Percentiles rank a stretch among this genome's conserved stretches.
Evolutionary conservation across 2,888 invertebrate species (phyloP).

Genomic region (Hofmannophila pseudospretella): DNA sequence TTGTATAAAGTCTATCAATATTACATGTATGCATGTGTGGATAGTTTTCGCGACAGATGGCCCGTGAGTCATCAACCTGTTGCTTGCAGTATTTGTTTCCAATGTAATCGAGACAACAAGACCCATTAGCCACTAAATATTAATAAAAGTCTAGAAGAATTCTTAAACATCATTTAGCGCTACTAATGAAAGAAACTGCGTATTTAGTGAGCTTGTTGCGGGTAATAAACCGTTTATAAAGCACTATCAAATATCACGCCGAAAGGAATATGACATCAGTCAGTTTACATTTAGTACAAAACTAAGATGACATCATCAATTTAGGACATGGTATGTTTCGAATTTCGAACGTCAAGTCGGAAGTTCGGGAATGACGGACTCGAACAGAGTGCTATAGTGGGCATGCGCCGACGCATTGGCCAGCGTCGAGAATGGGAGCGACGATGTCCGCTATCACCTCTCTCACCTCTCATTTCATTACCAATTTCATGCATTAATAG

Average conservation of each 20-base stretch:
- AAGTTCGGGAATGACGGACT: too few relatives aligned
- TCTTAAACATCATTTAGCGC: slow-evolving; percentile 10
- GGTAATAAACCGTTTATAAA: slow-evolving; percentile 36
- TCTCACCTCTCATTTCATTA: slow-evolving; percentile 37
- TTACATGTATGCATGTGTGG: slow-evolving; percentile 60
- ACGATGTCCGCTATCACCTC: slow-evolving; percentile 22
- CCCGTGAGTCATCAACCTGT: slow-evolving; percentile 70
- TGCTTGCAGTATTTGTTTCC: slow-evolving; percentile 45
- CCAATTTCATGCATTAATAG: slow-evolving; percentile 33
- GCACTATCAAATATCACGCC: slow-evolving; percentile 43
- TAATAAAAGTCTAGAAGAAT: slow-evolving; percentile 16
- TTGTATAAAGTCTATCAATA: slow-evolving; percentile 43
- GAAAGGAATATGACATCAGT: slow-evolving; percentile 57
- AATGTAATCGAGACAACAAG: slow-evolving; percentile 55
- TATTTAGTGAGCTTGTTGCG: slow-evolving; percentile 19
- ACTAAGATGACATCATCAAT: slow-evolving; percentile 53
- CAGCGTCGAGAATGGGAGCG: background rate
- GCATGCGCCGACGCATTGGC: background rate
- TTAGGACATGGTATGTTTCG: slow-evolving; percentile 30
- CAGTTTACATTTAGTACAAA: slow-evolving; percentile 23
- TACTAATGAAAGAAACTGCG: slow-evolving; percentile 13
- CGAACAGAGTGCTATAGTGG: background rate
- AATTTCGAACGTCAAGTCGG: background rate
- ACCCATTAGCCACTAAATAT: slow-evolving; percentile 42
- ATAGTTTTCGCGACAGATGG: slow-evolving; percentile 73